Percentiles rank a stretch among this genome's conserved stretches.
Conservation (phyloP, 1,140 invertebrate species). For the Pachypsylla venusta region DNA sequence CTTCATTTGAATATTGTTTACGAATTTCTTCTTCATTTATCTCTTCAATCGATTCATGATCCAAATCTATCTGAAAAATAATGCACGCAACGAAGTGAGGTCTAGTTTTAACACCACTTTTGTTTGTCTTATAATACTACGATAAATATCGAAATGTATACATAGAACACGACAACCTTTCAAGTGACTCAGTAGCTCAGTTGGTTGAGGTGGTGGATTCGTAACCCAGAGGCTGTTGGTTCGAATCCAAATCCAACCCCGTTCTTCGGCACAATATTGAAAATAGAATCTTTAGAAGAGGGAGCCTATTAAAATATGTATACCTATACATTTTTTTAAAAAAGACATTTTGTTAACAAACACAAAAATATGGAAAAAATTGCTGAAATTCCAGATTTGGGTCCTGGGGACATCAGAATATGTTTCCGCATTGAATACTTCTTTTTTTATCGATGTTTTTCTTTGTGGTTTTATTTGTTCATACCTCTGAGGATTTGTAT, state of each 20-base stretch:
- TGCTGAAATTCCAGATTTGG: too few species aligned
- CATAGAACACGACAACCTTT: neutral
- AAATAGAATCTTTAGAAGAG: too few species aligned
- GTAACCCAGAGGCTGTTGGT: neutral
- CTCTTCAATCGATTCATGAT: neutral
- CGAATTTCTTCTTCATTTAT: neutral
- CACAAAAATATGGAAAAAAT: too few species aligned
- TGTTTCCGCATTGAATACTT: neutral
- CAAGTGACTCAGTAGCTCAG: neutral
- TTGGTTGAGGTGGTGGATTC: neutral
- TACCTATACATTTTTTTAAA: too few species aligned
- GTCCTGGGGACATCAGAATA: neutral
- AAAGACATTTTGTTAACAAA: too few species aligned
- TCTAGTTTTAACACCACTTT: neutral
- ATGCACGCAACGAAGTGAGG: too few species aligned
- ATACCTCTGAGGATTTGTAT: neutral
- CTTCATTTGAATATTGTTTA: conserved; percentile 5
- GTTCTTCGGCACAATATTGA: too few species aligned
- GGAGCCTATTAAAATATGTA: too few species aligned
- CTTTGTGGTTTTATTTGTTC: neutral
- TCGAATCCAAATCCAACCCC: neutral
- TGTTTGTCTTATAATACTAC: neutral
- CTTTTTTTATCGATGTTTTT: neutral
- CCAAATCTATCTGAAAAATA: neutral
- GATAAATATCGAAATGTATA: neutral